Percentiles rank a stretch among this genome's conserved stretches.
Conservation (phyloP, 1,140 invertebrate species). For the Tetragonula clypearis region DNA sequence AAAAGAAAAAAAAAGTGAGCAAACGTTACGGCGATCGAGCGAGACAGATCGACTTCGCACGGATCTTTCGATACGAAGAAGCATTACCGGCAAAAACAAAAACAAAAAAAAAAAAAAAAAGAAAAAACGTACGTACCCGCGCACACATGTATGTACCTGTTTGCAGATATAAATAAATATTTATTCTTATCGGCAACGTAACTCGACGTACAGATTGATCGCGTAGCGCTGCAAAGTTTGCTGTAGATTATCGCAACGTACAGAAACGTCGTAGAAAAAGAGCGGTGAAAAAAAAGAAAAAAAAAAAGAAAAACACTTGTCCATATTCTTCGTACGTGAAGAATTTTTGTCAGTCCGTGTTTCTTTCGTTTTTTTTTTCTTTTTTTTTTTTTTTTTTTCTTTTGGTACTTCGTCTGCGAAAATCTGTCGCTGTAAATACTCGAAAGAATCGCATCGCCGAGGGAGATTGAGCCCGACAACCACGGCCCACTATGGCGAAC, state of each 20-base stretch:
- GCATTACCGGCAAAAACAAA: too few relatives aligned
- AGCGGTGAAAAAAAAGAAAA: neutral
- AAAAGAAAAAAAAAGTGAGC: slow-evolving; percentile 43
- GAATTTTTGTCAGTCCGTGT: neutral
- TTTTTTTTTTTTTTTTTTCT: neutral
- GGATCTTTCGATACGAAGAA: neutral
- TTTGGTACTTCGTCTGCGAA: neutral
- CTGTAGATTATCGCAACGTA: neutral
- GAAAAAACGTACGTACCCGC: slow-evolving; percentile 12
- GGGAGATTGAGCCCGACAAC: neutral
- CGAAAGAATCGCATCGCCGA: slow-evolving; percentile 15
- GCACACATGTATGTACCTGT: neutral
- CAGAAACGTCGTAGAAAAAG: too few relatives aligned
- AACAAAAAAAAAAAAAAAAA: too few relatives aligned
- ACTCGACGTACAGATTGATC: neutral
- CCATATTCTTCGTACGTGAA: neutral
- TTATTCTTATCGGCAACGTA: slow-evolving; percentile 4
- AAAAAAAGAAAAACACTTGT: too few relatives aligned
- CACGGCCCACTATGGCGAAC: slow-evolving; percentile 9
- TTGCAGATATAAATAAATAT: slow-evolving; percentile 4
- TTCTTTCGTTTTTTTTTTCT: neutral
- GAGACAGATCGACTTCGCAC: neutral
- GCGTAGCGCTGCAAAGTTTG: neutral
- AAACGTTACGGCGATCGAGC: slow-evolving; percentile 38
- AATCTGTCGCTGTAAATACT: neutral